Base-by-base conservation (phyloP, 2,113 vertebrate species). In the Cyanoliseus patagonus region DNA sequence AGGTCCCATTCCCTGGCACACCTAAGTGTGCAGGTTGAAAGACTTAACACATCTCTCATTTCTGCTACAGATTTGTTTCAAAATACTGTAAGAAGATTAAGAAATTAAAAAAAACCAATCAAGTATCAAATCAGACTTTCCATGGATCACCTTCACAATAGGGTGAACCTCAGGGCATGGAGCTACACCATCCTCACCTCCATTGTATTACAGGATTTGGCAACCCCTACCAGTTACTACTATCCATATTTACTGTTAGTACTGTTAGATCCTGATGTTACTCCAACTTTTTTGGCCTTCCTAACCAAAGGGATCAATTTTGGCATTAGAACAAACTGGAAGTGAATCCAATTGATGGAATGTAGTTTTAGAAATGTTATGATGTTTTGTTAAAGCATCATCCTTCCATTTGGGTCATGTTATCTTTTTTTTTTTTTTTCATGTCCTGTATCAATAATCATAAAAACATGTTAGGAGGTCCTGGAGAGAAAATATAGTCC, bases 121-220 rank as follows among this genome's bases (percentile, higher is more conserved):
- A 28, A 76, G 11, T 41, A 76, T 13, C 28, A n/a, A 75, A n/a
- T n/a, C 80, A 69, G 42, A 69, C 5, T 28, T 75, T n/a, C 41
- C n/a, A 16, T 6, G 44, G 25, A 17, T 47, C 33, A 67, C 4
- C 33, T 25, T 78, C 12, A 41, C 28, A 61, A 27, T 24, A 37
- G 74, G 22, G 23, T 28, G 46, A 47, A 63, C 22, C 17, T 53
- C 24, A 10, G 13, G 17, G 37, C 11, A 35, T 3, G 30, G 14
- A 61, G 44, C 28, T 53, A 46, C 44, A 59, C n/a, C 42, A 59
- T 33, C n/a, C 44, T 33, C 59, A 44, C 12, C 33, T 61, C 28
- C 25, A 47, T 17, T 2, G 0, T 1, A 1, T 13, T 44, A 17
- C 42, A 28, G 31, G 16, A 11, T 59, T 66, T 1, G 0, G 8